Base-by-base conservation (phyloP, 2,797 vertebrate genomes). In the Lagodon rhomboides region DNA sequence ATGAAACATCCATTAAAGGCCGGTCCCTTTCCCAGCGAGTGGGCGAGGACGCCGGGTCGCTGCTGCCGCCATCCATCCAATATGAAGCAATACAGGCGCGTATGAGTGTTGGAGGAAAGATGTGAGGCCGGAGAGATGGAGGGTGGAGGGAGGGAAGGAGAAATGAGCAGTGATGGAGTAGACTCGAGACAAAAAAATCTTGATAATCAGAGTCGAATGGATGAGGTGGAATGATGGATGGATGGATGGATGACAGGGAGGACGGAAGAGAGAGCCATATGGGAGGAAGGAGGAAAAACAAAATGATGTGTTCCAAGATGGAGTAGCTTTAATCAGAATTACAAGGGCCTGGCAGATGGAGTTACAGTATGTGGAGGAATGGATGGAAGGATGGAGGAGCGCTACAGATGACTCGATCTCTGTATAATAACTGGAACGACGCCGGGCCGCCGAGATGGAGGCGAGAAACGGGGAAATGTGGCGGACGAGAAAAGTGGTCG, bases 1-100 rank as follows among this genome's bases (percentile, higher is more conserved):
- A 54, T 79, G 78, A 85, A 82, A 84, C 73, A 80, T 86, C 84
- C 77, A 86, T 89, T 83, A 87, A 79, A 75, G 58, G 56, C 15
- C 12, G 2, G 43, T 47, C 25, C 71, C 47, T 79, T 79, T 68
- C 69, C 64, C 80, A 65, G 83, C 0, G 30, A 72, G 69, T 13
- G 51, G 49, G 51, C 13, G 69, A 83, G 50, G 54, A 74, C 7
- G 62, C 38, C 0, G 38, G 68, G 46, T 25, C 5, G 44, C 38
- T 41, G 55, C 71, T 18, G 13, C 1, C 55, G 59, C 56, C 44
- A 70, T 82, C 64, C 67, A 66, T 80, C 59, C 58, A 62, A 17
- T 6, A 54, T 38, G 30, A 46, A 64, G 85, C 30, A 46, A 44
- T 34, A 49, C 17, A 27, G 30, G 7, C 9, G 16, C 3, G 27